Evolutionary conservation across 2,113 vertebrate genomes (phyloP).

Genomic region (Trogon surrucura): DNA sequence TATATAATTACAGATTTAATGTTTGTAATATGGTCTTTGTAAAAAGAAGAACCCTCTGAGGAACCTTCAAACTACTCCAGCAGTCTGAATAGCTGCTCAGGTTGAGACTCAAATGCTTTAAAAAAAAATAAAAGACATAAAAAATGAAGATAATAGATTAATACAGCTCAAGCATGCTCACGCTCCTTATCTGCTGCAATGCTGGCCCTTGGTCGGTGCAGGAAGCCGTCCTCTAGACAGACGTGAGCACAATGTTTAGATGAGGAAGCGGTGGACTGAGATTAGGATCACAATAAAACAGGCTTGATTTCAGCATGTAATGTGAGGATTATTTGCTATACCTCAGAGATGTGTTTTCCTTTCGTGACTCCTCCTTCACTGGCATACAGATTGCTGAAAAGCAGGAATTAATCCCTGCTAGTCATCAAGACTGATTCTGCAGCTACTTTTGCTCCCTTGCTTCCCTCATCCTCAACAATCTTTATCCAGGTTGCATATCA

Average conservation of each 20-base stretch:
- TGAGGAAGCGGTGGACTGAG: not conserved
- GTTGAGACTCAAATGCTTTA: not conserved
- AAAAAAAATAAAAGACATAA: not conserved
- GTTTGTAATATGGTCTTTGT: constrained; percentile 1
- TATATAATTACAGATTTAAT: constrained; percentile 24
- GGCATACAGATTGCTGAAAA: not conserved
- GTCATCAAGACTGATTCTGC: not conserved
- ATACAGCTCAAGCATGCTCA: not conserved
- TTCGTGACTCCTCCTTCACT: not conserved
- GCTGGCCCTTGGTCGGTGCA: not conserved
- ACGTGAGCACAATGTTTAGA: not conserved
- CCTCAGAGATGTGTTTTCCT: not conserved
- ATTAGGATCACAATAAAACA: constrained; percentile 30
- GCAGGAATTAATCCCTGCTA: not conserved
- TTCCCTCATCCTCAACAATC: not conserved
- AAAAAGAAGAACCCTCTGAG: not conserved
- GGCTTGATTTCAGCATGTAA: constrained; percentile 43
- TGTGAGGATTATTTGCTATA: not conserved
- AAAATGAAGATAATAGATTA: not conserved
- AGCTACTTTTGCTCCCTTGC: not conserved
- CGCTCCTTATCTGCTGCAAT: not conserved
- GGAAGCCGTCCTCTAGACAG: not conserved
- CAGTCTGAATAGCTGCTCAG: not conserved
- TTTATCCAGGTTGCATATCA: rapidly evolving
- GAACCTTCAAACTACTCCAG: not conserved